Evolutionary conservation across 1,140 invertebrate species (phyloP).

Genomic region (Hylaeus volcanicus): DNA sequence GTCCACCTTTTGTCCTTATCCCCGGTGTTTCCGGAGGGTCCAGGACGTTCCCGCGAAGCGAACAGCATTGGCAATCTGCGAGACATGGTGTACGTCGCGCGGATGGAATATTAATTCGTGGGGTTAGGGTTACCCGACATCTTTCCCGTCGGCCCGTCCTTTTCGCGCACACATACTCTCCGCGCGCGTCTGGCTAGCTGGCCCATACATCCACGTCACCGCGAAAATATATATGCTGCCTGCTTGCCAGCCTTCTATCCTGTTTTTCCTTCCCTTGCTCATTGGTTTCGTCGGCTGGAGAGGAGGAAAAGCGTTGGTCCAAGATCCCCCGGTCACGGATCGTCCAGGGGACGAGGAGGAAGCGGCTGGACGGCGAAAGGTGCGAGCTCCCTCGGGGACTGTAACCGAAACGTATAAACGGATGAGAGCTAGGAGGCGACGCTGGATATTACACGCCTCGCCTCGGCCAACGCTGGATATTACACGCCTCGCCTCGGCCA

Average conservation of each 20-base stretch:
- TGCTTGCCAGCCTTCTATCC: constrained; percentile 44
- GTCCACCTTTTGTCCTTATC: constrained; percentile 52
- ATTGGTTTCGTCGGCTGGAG: constrained; percentile 72
- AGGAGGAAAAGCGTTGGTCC: constrained; percentile 45
- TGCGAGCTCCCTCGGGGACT: constrained; percentile 42
- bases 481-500: too few relatives aligned
- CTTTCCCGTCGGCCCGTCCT: constrained; percentile 22
- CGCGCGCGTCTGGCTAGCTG: neutral
- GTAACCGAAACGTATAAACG: constrained; percentile 57
- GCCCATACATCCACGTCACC: constrained; percentile 48
- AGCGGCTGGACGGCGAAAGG: constrained; percentile 15
- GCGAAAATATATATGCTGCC: constrained; percentile 53
- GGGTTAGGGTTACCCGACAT: constrained; percentile 66
- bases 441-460: neutral
- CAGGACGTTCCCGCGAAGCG: constrained; percentile 38
- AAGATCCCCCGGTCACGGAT: constrained; percentile 31
- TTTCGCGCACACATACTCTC: neutral
- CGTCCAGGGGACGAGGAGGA: constrained; percentile 15
- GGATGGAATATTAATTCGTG: constrained; percentile 77
- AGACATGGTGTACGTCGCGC: constrained; percentile 53
- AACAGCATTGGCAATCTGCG: constrained; percentile 69
- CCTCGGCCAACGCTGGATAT: neutral
- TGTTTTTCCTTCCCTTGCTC: constrained; percentile 70
- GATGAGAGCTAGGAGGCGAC: constrained; percentile 39
- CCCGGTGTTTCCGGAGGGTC: constrained; percentile 60